These are phyloP conservation scores for Drosophila paracracens DNA, from an alignment of 2,888 invertebrate species.

Conservation along the genomic window DNA sequence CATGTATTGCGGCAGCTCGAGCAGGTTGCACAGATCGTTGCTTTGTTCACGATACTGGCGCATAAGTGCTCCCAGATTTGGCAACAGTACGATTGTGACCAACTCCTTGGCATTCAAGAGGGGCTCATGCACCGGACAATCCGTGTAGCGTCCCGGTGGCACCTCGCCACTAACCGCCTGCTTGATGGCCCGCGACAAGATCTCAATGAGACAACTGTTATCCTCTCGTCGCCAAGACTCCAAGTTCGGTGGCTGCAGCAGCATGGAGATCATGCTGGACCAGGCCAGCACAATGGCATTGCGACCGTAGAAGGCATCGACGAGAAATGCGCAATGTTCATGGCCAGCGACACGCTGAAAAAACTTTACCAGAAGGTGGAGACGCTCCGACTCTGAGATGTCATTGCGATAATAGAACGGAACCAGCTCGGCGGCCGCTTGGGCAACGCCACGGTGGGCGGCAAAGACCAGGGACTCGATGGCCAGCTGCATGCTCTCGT, in stretches of 20 bases:
- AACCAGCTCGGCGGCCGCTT: conserved; percentile 50
- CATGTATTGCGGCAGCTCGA: conserved; percentile 51
- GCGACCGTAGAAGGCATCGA: conserved; percentile 45
- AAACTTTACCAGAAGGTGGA: conserved; percentile 38
- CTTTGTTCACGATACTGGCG: background rate
- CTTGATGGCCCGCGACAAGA: conserved; percentile 41
- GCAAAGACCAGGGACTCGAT: conserved; percentile 55
- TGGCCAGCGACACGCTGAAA: conserved; percentile 28
- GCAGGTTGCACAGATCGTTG: conserved; percentile 36
- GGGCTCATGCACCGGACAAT: conserved; percentile 28
- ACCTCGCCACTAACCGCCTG: conserved; percentile 60
- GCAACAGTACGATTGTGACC: conserved; percentile 28
- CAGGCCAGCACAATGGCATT: conserved; percentile 48
- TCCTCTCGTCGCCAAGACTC: conserved; percentile 4
- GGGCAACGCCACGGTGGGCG: conserved; percentile 58
- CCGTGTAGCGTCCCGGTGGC: conserved; percentile 57
- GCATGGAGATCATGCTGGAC: conserved; percentile 50
- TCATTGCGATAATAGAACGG: background rate
- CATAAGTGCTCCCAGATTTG: conserved; percentile 26
- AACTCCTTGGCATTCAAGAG: background rate
- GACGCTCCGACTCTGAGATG: conserved; percentile 1
- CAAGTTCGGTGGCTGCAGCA: conserved; percentile 10
- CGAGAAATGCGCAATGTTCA: conserved; percentile 61
- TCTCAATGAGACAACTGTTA: conserved; percentile 52
- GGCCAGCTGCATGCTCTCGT: conserved; percentile 15